These are phyloP conservation scores for Caenorhabditis uteleia DNA, from an alignment of 2,888 invertebrate genomes.

Conservation along the genomic window DNA sequence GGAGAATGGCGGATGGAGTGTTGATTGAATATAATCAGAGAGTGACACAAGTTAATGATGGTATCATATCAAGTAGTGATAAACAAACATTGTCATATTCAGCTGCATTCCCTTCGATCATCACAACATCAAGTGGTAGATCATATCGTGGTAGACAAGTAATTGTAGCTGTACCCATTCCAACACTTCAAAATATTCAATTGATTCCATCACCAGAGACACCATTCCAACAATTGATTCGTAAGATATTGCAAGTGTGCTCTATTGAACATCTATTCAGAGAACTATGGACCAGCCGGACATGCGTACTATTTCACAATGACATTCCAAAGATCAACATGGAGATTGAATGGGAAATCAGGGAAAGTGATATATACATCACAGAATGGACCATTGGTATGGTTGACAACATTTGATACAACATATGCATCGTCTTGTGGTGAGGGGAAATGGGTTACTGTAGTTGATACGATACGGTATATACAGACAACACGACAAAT, in stretches of 20 bases:
- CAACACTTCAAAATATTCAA: slow-evolving; percentile 39
- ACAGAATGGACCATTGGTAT: slow-evolving; percentile 42
- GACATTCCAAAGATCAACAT: slow-evolving; percentile 52
- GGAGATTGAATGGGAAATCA: slow-evolving; percentile 48
- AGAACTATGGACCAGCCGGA: slow-evolving; percentile 50
- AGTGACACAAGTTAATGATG: slow-evolving; percentile 37
- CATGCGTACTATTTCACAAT: slow-evolving; percentile 58
- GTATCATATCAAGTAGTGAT: slow-evolving; percentile 11
- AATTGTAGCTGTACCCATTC: slow-evolving; percentile 50
- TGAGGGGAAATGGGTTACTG: slow-evolving; percentile 8
- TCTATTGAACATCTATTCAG: slow-evolving; percentile 25
- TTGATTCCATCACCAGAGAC: slow-evolving; percentile 42
- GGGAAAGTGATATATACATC: slow-evolving; percentile 53
- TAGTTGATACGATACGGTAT: background rate
- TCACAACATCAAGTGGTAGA: slow-evolving; percentile 25
- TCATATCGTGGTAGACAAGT: slow-evolving; percentile 42
- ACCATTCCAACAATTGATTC: slow-evolving; percentile 35
- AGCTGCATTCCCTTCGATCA: slow-evolving; percentile 33
- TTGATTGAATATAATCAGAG: slow-evolving; percentile 40
- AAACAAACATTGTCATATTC: background rate
- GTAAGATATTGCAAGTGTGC: slow-evolving; percentile 11
- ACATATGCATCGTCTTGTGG: slow-evolving; percentile 44
- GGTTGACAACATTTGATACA: slow-evolving; percentile 58
- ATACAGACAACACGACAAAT: slow-evolving; percentile 29
- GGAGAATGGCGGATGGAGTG: slow-evolving; percentile 40